phyloP scores from a whole-genome alignment of 2,113 vertebrate genomes.

The Octodon degus region DNA sequence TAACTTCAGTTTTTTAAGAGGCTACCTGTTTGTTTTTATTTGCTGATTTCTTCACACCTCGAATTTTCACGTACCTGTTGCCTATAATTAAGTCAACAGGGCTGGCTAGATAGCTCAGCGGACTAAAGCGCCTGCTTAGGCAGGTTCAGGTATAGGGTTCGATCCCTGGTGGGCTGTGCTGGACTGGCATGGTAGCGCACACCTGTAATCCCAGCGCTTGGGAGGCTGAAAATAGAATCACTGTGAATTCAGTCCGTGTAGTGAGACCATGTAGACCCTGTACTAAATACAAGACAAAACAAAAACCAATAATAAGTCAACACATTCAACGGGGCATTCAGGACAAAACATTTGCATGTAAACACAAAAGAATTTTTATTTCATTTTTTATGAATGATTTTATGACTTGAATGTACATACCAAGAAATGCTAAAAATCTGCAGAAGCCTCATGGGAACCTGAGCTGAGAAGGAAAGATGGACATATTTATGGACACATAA shows the following conservation, averaged over 20 bases:
- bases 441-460: not conserved
- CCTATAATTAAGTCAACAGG: not conserved
- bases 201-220: no score
- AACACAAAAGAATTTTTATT: conserved; percentile 10
- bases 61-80: not conserved
- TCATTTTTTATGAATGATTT: not conserved
- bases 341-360: conserved; percentile 16
- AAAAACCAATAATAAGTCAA: not conserved
- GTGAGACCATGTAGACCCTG: no score
- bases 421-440: conserved; percentile 12
- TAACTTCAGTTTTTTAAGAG: not conserved
- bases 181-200: no score
- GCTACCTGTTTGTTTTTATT: not conserved
- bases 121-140: no score
- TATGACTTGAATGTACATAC: not conserved
- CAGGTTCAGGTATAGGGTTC: no score
- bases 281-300: no score
- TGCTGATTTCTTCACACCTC: conserved; percentile 14
- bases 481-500: not conserved
- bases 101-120: no score
- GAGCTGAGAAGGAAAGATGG: not conserved
- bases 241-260: no score
- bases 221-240: no score
- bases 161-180: no score
- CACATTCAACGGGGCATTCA: not conserved